Evolutionary conservation across 2,113 vertebrate genomes (phyloP).

Genomic region (Gymnogyps californianus): DNA sequence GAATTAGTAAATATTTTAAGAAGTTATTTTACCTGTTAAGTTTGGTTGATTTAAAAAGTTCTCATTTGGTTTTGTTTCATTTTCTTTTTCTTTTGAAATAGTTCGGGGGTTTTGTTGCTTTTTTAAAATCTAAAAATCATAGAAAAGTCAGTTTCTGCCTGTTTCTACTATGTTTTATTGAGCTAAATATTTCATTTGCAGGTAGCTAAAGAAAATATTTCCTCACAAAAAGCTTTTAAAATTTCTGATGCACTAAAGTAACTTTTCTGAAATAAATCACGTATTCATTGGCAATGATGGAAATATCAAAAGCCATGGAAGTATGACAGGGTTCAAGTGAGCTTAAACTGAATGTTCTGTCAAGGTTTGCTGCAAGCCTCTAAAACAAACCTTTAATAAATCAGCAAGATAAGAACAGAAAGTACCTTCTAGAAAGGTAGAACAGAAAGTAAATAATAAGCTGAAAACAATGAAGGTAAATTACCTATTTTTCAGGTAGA

Average conservation of each 20-base stretch:
- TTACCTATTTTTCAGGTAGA: background rate
- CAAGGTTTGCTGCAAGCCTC: background rate
- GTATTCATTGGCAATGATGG: background rate
- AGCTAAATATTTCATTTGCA: background rate
- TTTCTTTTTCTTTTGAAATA: background rate
- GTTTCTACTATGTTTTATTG: background rate
- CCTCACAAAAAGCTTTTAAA: background rate
- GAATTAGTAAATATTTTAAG: background rate
- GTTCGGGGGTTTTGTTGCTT: fast-evolving
- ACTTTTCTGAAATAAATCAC: background rate
- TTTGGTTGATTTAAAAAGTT: background rate
- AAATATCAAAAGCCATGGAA: background rate
- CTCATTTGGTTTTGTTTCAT: fast-evolving
- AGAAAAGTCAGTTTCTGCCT: background rate
- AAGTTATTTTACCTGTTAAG: background rate
- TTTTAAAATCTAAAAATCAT: background rate
- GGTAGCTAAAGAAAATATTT: background rate
- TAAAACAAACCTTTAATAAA: background rate
- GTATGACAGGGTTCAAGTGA: background rate
- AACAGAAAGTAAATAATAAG: background rate
- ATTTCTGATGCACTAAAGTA: background rate
- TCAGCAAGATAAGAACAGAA: background rate
- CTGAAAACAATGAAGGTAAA: background rate
- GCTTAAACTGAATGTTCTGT: background rate
- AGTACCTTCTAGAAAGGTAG: background rate